Percentiles rank a stretch among this genome's conserved stretches.
These are phyloP conservation scores for Timema cristinae DNA, from an alignment of 2,888 invertebrate species.

Conservation along the genomic window DNA sequence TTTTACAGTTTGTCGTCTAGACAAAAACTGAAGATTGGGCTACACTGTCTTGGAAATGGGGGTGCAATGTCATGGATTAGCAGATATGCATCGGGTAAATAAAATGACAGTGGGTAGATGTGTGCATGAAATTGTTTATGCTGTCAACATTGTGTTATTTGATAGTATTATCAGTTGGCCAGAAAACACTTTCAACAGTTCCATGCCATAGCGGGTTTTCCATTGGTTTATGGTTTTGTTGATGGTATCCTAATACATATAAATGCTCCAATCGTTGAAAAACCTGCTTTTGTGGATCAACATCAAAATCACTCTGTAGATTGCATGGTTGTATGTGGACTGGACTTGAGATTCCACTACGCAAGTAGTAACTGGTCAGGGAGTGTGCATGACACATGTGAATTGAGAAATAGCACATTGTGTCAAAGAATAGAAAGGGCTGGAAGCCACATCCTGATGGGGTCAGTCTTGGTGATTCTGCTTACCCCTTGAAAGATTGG, in stretches of 20 bases:
- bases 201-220: neutral
- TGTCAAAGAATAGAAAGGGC: neutral
- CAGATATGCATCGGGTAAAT: too few relatives aligned
- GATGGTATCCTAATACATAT: neutral
- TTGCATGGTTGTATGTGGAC: constrained; percentile 6
- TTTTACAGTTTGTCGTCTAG: too few relatives aligned
- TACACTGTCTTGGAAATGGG: too few relatives aligned
- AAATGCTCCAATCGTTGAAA: constrained; percentile 3
- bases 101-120: too few relatives aligned
- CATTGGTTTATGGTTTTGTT: neutral
- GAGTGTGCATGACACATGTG: constrained; percentile 1
- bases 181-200: too few relatives aligned
- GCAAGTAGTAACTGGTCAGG: neutral
- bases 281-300: neutral
- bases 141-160: too few relatives aligned
- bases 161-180: too few relatives aligned
- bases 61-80: too few relatives aligned
- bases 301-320: neutral
- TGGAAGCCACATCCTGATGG: neutral
- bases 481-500: constrained; percentile 7
- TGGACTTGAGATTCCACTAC: neutral
- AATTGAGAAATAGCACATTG: neutral
- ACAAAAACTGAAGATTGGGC: too few relatives aligned
- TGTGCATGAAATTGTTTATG: too few relatives aligned
- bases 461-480: neutral